Conservation (phyloP, 2,888 invertebrate genomes). For the Epinotia bilunana region DNA sequence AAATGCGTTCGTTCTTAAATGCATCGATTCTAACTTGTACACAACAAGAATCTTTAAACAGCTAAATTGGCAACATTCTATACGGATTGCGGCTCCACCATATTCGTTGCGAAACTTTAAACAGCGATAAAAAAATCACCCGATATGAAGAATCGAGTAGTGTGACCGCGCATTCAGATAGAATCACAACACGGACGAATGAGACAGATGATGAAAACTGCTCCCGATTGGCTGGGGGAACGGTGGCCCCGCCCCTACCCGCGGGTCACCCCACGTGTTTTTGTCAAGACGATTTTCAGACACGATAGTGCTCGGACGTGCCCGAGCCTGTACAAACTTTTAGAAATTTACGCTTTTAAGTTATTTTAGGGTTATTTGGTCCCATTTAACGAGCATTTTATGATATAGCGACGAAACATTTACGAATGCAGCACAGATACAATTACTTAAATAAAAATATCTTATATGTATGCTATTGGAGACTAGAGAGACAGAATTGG, state of each 20-base stretch:
- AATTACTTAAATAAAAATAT: no score
- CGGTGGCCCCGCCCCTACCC: conserved; percentile 59
- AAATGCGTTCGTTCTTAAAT: conserved; percentile 12
- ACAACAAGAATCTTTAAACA: conserved; percentile 51
- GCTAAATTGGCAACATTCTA: conserved; percentile 63
- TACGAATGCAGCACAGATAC: background rate
- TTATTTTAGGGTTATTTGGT: conserved; percentile 17
- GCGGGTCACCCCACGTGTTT: conserved; percentile 69
- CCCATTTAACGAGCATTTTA: background rate
- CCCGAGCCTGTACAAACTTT: conserved; percentile 58
- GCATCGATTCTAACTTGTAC: conserved; percentile 36
- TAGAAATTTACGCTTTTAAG: conserved; percentile 54
- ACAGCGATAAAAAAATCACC: conserved; percentile 74
- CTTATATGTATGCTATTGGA: background rate
- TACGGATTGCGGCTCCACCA: conserved; percentile 57
- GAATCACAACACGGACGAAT: conserved; percentile 53
- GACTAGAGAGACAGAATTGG: background rate
- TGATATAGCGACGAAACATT: background rate
- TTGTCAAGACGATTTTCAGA: conserved; percentile 70
- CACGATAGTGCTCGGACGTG: conserved; percentile 59
- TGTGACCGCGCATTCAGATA: conserved; percentile 66
- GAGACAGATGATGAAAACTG: conserved; percentile 49
- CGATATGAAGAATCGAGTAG: conserved; percentile 76
- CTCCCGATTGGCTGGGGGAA: conserved; percentile 55
- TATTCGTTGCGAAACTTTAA: conserved; percentile 66